Evolutionary conservation across 30 jellyfish, hydroid and myxozoan species (phyloP).

Genomic region (Turritopsis dohrnii): DNA sequence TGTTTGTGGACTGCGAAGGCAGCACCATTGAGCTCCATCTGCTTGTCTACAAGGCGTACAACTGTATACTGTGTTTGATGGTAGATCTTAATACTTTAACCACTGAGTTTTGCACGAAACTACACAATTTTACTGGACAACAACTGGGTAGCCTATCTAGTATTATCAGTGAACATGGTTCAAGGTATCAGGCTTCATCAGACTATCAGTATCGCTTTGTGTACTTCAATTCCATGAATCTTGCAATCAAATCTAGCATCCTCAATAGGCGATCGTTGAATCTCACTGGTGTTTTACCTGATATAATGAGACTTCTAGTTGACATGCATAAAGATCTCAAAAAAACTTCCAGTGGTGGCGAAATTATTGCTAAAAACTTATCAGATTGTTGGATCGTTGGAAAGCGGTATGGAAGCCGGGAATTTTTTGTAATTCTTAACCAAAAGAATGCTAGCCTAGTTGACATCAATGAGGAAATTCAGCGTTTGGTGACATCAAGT

Average conservation of each 20-base stretch:
- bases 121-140: conserved; percentile 64
- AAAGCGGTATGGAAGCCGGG: conserved; percentile 65
- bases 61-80: conserved; percentile 61
- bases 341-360: conserved; percentile 46
- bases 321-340: conserved; percentile 82
- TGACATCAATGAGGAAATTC: conserved; percentile 84
- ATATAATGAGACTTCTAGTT: conserved; percentile 77
- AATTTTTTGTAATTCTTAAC: conserved; percentile 83
- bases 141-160: conserved; percentile 74
- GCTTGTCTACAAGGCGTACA: conserved; percentile 54
- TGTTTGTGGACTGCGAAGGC: conserved; percentile 53
- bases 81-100: conserved; percentile 50
- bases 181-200: conserved; percentile 30
- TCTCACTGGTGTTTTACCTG: conserved; percentile 59
- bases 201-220: conserved; percentile 85
- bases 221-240: conserved; percentile 85
- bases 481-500: conserved; percentile 49
- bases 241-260: conserved; percentile 86
- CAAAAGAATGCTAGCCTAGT: conserved; percentile 90
- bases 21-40: conserved; percentile 60
- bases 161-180: conserved; percentile 55
- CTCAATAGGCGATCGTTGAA: conserved; percentile 43
- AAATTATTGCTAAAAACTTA: conserved; percentile 61
- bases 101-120: conserved; percentile 48
- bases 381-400: conserved; percentile 99